A percentile compares a stretch with the other conserved stretches of the same genome.
phyloP scores from a whole-genome alignment of 2,113 vertebrate species.

The Fulmarus glacialis region DNA sequence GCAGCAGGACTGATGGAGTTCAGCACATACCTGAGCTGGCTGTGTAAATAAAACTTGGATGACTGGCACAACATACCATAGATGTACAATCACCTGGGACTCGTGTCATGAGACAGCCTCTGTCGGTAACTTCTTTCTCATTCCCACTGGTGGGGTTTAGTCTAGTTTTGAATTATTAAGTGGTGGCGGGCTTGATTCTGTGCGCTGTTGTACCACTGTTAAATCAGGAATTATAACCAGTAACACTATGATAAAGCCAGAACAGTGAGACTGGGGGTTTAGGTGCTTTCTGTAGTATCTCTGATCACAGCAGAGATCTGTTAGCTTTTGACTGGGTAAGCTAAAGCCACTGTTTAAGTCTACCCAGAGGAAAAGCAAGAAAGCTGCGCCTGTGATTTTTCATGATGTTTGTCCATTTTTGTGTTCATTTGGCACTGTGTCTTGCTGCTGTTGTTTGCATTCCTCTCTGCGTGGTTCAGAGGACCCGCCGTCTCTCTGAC shows the following conservation, averaged over 20 bases:
- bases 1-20: not conserved
- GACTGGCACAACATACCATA: rapidly evolving
- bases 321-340: not conserved
- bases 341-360: not conserved
- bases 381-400: not conserved
- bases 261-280: not conserved
- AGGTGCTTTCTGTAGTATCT: not conserved
- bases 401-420: not conserved
- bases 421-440: not conserved
- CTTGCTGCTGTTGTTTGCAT: not conserved
- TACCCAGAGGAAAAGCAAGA: not conserved
- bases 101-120: not conserved
- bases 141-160: not conserved
- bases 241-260: not conserved
- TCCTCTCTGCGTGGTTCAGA: not conserved
- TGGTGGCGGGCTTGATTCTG: not conserved
- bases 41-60: not conserved
- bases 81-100: not conserved
- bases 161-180: not conserved
- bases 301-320: not conserved
- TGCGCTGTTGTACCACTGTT: rapidly evolving
- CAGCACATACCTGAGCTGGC: not conserved
- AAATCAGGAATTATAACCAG: not conserved
- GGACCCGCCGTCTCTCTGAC: not conserved
- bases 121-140: not conserved